Percentiles rank a stretch among this genome's conserved stretches.
These are phyloP conservation scores for Thunnus maccoyii DNA, from an alignment of 2,113 vertebrate genomes.

Conservation along the genomic window DNA sequence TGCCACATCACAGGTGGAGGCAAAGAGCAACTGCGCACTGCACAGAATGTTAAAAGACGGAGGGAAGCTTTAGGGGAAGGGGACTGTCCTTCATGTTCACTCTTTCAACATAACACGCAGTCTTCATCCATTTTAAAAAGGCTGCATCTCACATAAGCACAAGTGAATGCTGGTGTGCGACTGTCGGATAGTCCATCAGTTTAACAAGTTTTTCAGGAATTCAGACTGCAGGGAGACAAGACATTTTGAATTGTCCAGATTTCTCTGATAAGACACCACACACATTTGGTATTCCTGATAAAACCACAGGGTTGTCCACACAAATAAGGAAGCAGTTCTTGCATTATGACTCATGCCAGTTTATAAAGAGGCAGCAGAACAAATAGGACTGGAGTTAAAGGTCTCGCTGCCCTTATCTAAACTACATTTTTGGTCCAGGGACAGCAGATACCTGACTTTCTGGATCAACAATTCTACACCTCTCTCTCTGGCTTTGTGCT, in stretches of 20 bases:
- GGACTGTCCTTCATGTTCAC: slow-evolving; percentile 33
- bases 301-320: background rate
- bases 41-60: slow-evolving; percentile 49
- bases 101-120: slow-evolving; percentile 34
- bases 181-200: slow-evolving; percentile 1
- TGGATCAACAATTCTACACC: slow-evolving; percentile 24
- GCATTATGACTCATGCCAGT: slow-evolving; percentile 41
- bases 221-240: background rate
- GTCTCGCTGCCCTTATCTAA: slow-evolving; percentile 65
- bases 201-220: slow-evolving; percentile 17
- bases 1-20: slow-evolving; percentile 78
- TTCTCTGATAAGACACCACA: slow-evolving; percentile 1
- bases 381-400: slow-evolving; percentile 59
- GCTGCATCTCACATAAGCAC: background rate
- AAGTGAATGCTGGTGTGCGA: slow-evolving; percentile 1
- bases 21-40: slow-evolving; percentile 58
- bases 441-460: slow-evolving; percentile 26
- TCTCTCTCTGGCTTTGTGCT: slow-evolving; percentile 41
- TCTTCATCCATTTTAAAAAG: slow-evolving; percentile 33
- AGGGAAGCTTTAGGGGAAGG: slow-evolving; percentile 12
- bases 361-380: slow-evolving; percentile 47
- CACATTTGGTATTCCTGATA: slow-evolving; percentile 19
- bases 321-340: background rate
- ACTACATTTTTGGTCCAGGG: slow-evolving; percentile 18
- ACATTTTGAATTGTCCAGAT: background rate